These are phyloP conservation scores for Ramphastos sulfuratus DNA, from an alignment of 2,113 vertebrate genomes.

Conservation along the genomic window DNA sequence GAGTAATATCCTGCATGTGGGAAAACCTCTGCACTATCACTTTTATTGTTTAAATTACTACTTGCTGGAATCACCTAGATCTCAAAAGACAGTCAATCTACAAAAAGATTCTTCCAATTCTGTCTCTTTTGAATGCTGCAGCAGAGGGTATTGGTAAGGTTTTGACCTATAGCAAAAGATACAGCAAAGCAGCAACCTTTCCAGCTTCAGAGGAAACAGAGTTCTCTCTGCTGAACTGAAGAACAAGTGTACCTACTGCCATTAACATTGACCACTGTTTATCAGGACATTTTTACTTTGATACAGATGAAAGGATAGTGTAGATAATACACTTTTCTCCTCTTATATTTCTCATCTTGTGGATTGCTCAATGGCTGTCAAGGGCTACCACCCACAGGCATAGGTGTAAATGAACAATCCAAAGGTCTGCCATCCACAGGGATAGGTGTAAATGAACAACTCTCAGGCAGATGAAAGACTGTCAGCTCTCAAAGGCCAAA, in stretches of 20 bases:
- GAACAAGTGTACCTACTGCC: not conserved
- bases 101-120: not conserved
- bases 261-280: not conserved
- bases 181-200: not conserved
- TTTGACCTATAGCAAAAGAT: not conserved
- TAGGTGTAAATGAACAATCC: not conserved
- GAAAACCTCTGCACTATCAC: not conserved
- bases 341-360: not conserved
- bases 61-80: not conserved
- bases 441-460: not conserved
- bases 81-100: not conserved
- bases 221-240: not conserved
- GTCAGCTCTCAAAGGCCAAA: not conserved
- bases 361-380: not conserved
- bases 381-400: not conserved
- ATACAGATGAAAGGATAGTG: not conserved
- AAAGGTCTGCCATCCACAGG: not conserved
- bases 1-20: not conserved
- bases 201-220: not conserved
- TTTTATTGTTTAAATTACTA: not conserved
- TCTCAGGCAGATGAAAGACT: not conserved
- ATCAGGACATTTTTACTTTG: not conserved
- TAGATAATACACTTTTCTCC: not conserved
- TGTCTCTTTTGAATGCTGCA: not conserved
- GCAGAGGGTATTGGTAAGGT: not conserved